Evolutionary conservation across 2,797 vertebrate genomes (phyloP).

Genomic region (Danio jaintianensis): DNA sequence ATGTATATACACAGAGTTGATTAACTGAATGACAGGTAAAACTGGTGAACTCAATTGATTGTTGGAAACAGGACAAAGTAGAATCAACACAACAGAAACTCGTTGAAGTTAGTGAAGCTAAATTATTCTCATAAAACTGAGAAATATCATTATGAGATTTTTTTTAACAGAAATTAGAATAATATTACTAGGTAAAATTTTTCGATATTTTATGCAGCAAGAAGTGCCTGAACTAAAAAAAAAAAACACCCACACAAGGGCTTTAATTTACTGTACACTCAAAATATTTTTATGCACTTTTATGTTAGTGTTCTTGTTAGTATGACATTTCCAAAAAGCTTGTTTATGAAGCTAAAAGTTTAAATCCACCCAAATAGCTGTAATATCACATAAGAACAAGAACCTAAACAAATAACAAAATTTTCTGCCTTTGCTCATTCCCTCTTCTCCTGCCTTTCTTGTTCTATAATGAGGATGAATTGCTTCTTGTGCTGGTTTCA

Average conservation of each 20-base stretch:
- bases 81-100: no score
- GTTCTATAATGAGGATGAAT: slow-evolving; percentile 66
- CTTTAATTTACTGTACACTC: no score
- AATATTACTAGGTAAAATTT: background rate
- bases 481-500: slow-evolving; percentile 60
- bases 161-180: background rate
- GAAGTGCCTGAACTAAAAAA: background rate
- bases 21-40: no score
- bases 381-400: background rate
- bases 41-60: no score
- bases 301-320: no score
- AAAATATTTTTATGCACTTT: background rate
- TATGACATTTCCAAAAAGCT: background rate
- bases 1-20: no score
- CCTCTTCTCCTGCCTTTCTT: slow-evolving; percentile 48
- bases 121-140: no score
- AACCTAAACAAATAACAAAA: background rate
- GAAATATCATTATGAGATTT: background rate
- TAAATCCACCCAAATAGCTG: background rate
- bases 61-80: no score
- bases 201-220: background rate
- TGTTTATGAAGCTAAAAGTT: background rate
- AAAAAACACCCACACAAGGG: background rate
- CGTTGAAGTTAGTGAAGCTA: no score
- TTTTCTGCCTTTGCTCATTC: background rate